Percentiles rank a stretch among this genome's conserved stretches.
phyloP scores from a whole-genome alignment of 2,113 vertebrate species.

The Circaetus gallicus region DNA sequence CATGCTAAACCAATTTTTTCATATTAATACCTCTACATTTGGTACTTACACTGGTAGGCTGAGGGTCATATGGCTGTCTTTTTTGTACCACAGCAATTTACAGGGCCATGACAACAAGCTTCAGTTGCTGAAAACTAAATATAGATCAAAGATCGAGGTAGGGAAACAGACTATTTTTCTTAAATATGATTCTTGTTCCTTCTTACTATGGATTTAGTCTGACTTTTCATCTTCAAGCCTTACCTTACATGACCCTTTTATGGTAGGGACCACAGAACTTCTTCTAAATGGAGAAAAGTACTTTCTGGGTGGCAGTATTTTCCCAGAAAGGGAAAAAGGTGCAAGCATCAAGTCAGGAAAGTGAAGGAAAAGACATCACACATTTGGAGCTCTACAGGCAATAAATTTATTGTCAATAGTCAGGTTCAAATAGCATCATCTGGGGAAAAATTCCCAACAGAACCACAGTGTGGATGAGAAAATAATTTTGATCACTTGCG shows the following conservation, averaged over 20 bases:
- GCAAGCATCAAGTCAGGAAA: not conserved
- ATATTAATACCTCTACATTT: not conserved
- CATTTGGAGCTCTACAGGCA: not conserved
- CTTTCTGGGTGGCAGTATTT: not conserved
- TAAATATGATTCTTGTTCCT: not conserved
- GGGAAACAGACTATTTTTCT: not conserved
- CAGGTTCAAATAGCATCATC: not conserved
- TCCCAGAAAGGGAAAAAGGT: slow-evolving; percentile 9
- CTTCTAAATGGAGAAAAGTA: not conserved
- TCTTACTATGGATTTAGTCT: not conserved
- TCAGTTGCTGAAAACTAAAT: not conserved
- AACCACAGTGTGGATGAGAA: not conserved
- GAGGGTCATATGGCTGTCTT: not conserved
- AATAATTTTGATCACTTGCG: not conserved
- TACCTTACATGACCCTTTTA: not conserved
- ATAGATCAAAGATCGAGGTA: not conserved
- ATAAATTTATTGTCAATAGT: slow-evolving; percentile 32
- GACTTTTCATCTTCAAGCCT: not conserved
- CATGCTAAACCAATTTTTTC: not conserved
- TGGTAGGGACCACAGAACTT: not conserved
- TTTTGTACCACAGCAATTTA: not conserved
- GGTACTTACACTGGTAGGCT: not conserved
- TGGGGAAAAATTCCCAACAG: not conserved
- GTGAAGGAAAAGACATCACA: slow-evolving; percentile 9
- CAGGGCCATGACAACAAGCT: not conserved